phyloP scores from a whole-genome alignment of 2,113 vertebrate genomes.

The Grammomys dolichurus region DNA sequence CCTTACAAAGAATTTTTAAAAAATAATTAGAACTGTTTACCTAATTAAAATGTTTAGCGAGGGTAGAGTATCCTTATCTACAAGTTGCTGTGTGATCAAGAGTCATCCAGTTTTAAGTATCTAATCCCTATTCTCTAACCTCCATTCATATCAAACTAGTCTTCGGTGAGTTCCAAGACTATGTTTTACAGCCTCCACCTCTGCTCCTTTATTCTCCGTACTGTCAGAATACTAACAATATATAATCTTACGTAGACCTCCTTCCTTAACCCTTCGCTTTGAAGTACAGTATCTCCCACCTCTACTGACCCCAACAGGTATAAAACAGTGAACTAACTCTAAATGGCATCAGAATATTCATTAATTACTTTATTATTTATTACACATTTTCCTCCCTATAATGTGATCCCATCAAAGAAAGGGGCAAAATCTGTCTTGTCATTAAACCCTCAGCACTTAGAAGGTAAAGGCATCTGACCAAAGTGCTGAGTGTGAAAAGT shows the following conservation, averaged over 20 bases:
- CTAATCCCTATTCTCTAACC: not conserved
- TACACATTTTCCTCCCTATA: not conserved
- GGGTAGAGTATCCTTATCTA: not conserved
- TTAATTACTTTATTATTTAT: slow-evolving; percentile 49
- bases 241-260: not conserved
- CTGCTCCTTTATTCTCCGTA: not conserved
- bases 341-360: slow-evolving; percentile 31
- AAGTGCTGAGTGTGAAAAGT: not conserved
- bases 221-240: not conserved
- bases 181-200: not conserved
- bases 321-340: slow-evolving; percentile 26
- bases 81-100: not conserved
- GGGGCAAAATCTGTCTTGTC: slow-evolving; percentile 38
- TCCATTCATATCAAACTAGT: not conserved
- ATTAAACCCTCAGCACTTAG: slow-evolving; percentile 31
- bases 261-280: not conserved
- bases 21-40: slow-evolving; percentile 16
- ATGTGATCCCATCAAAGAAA: slow-evolving; percentile 13
- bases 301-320: not conserved
- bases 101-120: not conserved
- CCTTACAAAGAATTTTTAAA: slow-evolving; percentile 29
- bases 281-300: not conserved
- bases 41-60: slow-evolving; percentile 26
- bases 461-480: slow-evolving; percentile 32
- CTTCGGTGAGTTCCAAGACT: not conserved